Evolutionary conservation across 2,888 invertebrate species (phyloP), one percentile per base, ranked within the genome.

Genomic region (Bembecia ichneumoniformis): DNA sequence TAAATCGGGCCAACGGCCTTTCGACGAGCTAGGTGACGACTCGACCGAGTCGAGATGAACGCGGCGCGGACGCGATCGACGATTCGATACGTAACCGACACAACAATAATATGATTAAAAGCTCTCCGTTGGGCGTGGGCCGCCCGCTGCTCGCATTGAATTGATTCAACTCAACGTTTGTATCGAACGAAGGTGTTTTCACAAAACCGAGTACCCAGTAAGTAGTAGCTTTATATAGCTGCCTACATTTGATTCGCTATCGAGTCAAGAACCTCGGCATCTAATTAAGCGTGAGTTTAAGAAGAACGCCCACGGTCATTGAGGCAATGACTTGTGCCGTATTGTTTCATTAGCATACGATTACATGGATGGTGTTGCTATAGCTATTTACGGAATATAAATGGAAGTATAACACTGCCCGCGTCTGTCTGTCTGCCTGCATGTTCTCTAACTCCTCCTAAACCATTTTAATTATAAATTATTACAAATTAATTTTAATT

Each of bases 211-310:
- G 47, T 50, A 13, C 40, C 5, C 40, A 14, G 40, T n/a, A n/a
- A n/a, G n/a, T n/a, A n/a, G n/a, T 47, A 44, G 46, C 40, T 46
- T 44, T 35, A 35, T 9, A 35, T 20, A 43, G 15, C 13, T n/a
- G 20, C 43, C 10, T 44, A 44, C 10, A 17, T 44, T 44, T 14
- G 15, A 40, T 40, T 40, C 13, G 10, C 46, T 11, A 20, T 46
- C 59, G 63, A 77, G 79, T 80, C 77, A 77, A 81, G 74, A 76
- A 80, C 77, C 79, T 77, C 77, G 72, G 66, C 71, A 74, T 78
- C 81, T 77, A 80, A 82, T 82, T 79, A 80, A 69, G 69, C 70
- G 70, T 78, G 77, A 82, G 75, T 79, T n/a, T 80, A 79, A 74
- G 75, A 74, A 74, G 75, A 74, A 74, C 75, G 74, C 80, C 77